Percentiles rank a stretch among this genome's conserved stretches.
Conservation (phyloP, 2,113 vertebrate genomes). For the Centropus unirufus region DNA sequence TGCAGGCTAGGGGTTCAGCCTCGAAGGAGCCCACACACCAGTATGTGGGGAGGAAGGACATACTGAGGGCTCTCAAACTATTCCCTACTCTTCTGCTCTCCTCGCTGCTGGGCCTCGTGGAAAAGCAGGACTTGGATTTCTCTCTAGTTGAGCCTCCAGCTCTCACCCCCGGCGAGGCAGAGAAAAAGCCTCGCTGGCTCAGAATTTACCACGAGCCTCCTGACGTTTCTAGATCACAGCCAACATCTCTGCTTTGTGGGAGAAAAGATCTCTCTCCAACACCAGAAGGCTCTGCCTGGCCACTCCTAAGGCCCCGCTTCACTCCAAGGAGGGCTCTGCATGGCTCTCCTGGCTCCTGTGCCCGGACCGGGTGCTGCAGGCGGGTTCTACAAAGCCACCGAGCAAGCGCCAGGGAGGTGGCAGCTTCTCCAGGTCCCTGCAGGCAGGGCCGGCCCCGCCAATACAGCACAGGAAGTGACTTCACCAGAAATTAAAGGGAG, state of each 20-base stretch:
- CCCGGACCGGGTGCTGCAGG: neutral
- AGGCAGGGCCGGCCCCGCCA: neutral
- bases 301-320: neutral
- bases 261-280: neutral
- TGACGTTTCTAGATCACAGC: neutral
- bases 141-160: neutral
- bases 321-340: neutral
- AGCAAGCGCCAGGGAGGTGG: neutral
- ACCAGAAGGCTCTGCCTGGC: neutral
- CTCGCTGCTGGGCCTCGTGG: neutral
- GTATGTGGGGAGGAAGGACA: neutral
- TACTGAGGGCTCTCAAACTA: neutral
- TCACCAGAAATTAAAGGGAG: neutral
- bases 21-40: neutral
- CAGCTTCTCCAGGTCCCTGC: neutral
- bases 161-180: neutral
- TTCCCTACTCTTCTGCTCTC: neutral
- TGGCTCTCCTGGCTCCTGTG: neutral
- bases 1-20: conserved; percentile 21
- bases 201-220: neutral
- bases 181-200: neutral
- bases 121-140: neutral
- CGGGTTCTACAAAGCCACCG: neutral
- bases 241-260: neutral
- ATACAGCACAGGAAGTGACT: neutral